Percentiles rank a stretch among this genome's conserved stretches.
Evolutionary conservation across 2,797 vertebrate species (phyloP).

Genomic region (Spondyliosoma cantharus): DNA sequence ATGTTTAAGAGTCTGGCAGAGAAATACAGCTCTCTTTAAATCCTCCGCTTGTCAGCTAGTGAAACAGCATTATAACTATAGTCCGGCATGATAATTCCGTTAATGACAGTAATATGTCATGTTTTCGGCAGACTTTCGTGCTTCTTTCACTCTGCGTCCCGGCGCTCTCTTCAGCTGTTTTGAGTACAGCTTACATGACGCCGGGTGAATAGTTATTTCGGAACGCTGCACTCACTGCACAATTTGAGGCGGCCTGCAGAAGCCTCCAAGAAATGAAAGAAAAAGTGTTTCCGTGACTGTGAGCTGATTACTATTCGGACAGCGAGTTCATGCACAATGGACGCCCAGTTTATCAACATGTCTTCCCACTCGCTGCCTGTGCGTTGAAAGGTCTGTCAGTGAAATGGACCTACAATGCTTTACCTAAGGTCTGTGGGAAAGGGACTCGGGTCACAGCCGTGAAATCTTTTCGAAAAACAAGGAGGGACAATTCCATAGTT

Average conservation of each 20-base stretch:
- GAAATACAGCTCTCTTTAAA: slow-evolving; percentile 81
- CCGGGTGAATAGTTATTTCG: slow-evolving; percentile 36
- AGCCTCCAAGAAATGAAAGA: slow-evolving; percentile 42
- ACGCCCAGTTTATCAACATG: slow-evolving; percentile 76
- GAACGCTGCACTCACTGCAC: slow-evolving; percentile 22
- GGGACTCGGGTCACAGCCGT: slow-evolving; percentile 77
- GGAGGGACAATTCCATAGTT: slow-evolving; percentile 80
- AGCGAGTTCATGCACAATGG: slow-evolving; percentile 73
- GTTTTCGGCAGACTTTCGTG: slow-evolving; percentile 67
- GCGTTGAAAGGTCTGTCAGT: slow-evolving; percentile 81
- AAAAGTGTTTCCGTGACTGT: slow-evolving; percentile 41
- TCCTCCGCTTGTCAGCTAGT: slow-evolving; percentile 74
- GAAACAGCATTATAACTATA: slow-evolving; percentile 78
- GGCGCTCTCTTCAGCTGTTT: slow-evolving; percentile 32
- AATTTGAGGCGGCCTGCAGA: slow-evolving; percentile 42
- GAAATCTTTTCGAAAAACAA: slow-evolving; percentile 79
- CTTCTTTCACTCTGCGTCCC: slow-evolving; percentile 49
- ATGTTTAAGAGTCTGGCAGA: slow-evolving; percentile 83
- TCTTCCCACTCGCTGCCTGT: slow-evolving; percentile 75
- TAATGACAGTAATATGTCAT: slow-evolving; percentile 79
- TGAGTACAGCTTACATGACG: slow-evolving; percentile 48
- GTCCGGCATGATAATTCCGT: slow-evolving; percentile 72
- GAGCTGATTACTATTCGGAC: slow-evolving; percentile 64
- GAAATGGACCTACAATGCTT: slow-evolving; percentile 78
- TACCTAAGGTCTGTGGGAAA: slow-evolving; percentile 90